Evolutionary conservation across 2,797 vertebrate species (phyloP).

Genomic region (Lutjanus campechanus): DNA sequence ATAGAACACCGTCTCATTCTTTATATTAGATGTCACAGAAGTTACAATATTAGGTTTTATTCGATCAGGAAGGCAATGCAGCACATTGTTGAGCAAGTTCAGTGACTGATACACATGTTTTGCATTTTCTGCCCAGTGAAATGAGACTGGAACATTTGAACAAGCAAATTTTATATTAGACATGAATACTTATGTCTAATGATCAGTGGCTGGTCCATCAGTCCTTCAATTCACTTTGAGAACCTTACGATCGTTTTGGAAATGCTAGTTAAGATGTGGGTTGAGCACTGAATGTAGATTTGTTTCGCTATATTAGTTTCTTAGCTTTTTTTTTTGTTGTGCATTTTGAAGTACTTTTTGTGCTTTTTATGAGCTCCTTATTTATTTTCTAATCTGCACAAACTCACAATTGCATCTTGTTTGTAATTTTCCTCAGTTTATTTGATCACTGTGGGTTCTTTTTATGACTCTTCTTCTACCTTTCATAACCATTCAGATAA

Average conservation of each 20-base stretch:
- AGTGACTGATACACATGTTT: constrained; percentile 59
- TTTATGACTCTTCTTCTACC: constrained; percentile 18
- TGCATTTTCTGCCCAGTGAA: constrained; percentile 62
- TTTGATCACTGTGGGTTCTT: constrained; percentile 27
- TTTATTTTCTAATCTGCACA: constrained; percentile 29
- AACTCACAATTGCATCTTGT: constrained; percentile 23
- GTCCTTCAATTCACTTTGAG: constrained; percentile 3
- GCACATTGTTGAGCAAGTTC: constrained; percentile 1
- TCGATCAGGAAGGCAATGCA: constrained; percentile 1
- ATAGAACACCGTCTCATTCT: not conserved
- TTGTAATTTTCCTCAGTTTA: constrained; percentile 7
- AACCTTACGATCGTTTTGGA: constrained; percentile 12
- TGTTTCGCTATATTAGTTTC: not conserved
- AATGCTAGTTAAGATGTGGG: constrained; percentile 7
- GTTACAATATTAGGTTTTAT: not conserved
- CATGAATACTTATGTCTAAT: constrained; percentile 13
- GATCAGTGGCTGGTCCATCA: constrained; percentile 18
- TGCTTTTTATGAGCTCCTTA: constrained; percentile 5
- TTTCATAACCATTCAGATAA: constrained; percentile 22
- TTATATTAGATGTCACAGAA: not conserved
- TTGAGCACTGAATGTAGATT: not conserved
- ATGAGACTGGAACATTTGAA: constrained; percentile 56
- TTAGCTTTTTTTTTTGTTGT: constrained; percentile 4
- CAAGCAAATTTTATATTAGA: constrained; percentile 44
- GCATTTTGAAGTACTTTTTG: constrained; percentile 3